Evolutionary conservation across 2,888 invertebrate genomes (phyloP), one percentile per base, ranked within the genome.

Genomic region (Dromius quadrimaculatus): DNA sequence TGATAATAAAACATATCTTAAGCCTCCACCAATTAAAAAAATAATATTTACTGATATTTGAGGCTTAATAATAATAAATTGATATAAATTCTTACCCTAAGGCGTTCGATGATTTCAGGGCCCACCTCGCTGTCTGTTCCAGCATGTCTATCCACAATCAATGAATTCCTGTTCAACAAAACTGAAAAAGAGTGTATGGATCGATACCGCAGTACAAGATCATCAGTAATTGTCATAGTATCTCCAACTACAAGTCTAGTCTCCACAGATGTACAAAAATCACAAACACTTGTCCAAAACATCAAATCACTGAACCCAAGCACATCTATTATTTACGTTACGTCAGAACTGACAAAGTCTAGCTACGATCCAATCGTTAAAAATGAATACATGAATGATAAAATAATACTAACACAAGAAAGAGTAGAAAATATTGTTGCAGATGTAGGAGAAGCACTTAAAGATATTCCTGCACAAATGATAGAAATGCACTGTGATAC

Each of bases 321-420:
- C 73, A 83, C 85, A 0, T 85, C 84, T 74, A 85, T 88, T 71
- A 80, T 86, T 0, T 88, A 87, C 74, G 80, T 85, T 0, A 83
- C 87, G 0, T 79, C 81, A 11, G 84, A 85, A 38, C 73, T 73
- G 9, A 74, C 75, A 57, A 74, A 83, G 19, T 76, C 79, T 0
- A 82, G 83, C 47, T 87, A 84, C 74, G 81, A 84, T 71, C 83
- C 84, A 70, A 80, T 87, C 9, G 83, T 84, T 71, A 83, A 83
- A 17, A 83, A 84, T 73, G 82, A 83, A 75, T 77, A 84, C 71
- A 84, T 84, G 73, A 85, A 86, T 75, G 87, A 87, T 73, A 75
- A 83, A 62, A 83, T 86, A 77, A 76, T 87, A 61, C 75, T 75
- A 71, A 72, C 77, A 13, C 71, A 78, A 2, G 74, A 73, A 63